A percentile compares a stretch with the other conserved stretches of the same genome.
These are phyloP conservation scores for Microctonus brassicae DNA, from an alignment of 2,888 invertebrate genomes.

Conservation along the genomic window DNA sequence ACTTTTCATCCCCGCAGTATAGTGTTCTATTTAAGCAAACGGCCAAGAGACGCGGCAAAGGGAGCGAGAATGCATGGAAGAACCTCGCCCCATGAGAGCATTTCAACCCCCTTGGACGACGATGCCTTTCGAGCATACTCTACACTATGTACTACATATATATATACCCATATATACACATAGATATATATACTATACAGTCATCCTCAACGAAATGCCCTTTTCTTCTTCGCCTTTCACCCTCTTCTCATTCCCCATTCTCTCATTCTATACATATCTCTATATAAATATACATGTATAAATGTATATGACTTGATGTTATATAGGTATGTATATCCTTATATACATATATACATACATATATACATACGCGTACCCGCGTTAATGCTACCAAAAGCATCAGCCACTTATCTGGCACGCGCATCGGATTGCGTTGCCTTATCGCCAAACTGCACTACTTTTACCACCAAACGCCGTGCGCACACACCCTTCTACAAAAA, in stretches of 20 bases:
- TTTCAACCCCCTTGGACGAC: constrained; percentile 51
- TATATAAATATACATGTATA: constrained; percentile 3
- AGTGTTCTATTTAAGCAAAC: constrained; percentile 1
- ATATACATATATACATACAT: background rate
- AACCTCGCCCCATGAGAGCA: constrained; percentile 55
- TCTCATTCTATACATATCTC: constrained; percentile 49
- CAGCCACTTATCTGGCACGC: constrained; percentile 70
- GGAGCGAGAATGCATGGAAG: constrained; percentile 53
- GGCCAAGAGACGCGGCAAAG: constrained; percentile 39
- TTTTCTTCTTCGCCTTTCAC: constrained; percentile 25
- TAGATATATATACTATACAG: constrained; percentile 32
- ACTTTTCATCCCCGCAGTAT: constrained; percentile 60
- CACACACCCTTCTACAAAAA: constrained; percentile 18
- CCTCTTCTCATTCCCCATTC: constrained; percentile 38
- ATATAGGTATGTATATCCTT: background rate
- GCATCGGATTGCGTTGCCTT: constrained; percentile 70
- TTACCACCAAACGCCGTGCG: constrained; percentile 51
- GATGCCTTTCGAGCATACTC: no score
- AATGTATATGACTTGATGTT: background rate
- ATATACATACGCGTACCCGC: constrained; percentile 12
- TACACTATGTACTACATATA: no score
- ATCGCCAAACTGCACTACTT: constrained; percentile 68
- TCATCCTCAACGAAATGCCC: constrained; percentile 40
- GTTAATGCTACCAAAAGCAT: constrained; percentile 55
- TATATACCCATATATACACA: background rate